Evolutionary conservation across 1,140 invertebrate genomes (phyloP).

Genomic region (Papilio machaon): DNA sequence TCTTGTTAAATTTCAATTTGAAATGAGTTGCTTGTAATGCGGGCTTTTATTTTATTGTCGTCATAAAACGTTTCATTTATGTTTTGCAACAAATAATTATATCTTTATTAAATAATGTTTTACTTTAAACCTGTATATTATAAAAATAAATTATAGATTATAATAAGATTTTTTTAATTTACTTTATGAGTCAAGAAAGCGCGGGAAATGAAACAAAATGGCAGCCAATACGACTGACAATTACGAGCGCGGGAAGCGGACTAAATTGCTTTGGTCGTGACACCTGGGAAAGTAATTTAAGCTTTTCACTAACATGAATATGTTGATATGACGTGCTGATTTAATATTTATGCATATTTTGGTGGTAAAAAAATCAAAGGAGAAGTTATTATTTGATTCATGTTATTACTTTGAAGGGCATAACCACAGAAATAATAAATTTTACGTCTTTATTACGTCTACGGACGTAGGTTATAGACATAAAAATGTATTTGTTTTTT

Average conservation of each 20-base stretch:
- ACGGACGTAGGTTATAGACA: no score
- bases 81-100: neutral
- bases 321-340: neutral
- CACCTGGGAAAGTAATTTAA: constrained; percentile 27
- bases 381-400: neutral
- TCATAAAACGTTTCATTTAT: neutral
- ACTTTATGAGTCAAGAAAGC: constrained; percentile 41
- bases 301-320: constrained; percentile 26
- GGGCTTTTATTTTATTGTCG: neutral
- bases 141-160: neutral
- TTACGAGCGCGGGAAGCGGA: constrained; percentile 58
- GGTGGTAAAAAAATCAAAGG: neutral
- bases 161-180: neutral
- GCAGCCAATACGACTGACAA: constrained; percentile 52
- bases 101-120: neutral
- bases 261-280: constrained; percentile 53
- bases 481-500: no score
- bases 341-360: constrained; percentile 3
- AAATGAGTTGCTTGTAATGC: neutral
- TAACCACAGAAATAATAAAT: no score
- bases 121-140: neutral
- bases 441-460: no score
- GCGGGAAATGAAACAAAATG: constrained; percentile 64
- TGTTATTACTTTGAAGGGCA: neutral
- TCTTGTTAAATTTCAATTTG: constrained; percentile 3